Percentiles rank a stretch among this genome's conserved stretches.
phyloP scores from a whole-genome alignment of 2,113 vertebrate species.

The Ceratotherium simum region DNA sequence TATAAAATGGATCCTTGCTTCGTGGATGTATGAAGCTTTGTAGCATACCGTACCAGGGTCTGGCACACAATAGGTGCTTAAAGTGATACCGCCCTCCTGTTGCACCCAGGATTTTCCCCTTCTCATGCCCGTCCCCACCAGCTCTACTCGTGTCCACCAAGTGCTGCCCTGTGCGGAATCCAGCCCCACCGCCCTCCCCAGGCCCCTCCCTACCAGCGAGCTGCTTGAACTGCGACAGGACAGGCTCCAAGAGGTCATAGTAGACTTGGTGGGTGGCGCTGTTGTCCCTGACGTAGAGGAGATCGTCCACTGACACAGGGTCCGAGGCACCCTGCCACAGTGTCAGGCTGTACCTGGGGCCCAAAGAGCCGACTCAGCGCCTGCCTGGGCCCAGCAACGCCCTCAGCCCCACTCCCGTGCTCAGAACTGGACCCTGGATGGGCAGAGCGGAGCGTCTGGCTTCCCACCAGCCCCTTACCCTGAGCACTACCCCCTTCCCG shows the following conservation, averaged over 20 bases:
- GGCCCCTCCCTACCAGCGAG: constrained; percentile 84
- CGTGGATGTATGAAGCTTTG: background rate
- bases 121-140: too few species aligned
- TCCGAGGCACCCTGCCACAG: constrained; percentile 90
- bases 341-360: constrained; percentile 91
- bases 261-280: constrained; percentile 87
- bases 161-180: background rate
- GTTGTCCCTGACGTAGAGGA: constrained; percentile 92
- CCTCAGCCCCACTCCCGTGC: background rate
- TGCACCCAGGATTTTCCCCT: background rate
- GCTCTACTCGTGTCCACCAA: background rate
- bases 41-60: background rate
- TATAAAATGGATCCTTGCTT: background rate
- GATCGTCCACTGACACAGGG: constrained; percentile 87
- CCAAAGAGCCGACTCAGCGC: constrained; percentile 11
- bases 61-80: background rate
- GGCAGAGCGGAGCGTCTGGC: background rate
- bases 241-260: constrained; percentile 92
- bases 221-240: constrained; percentile 89
- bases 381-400: background rate
- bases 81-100: background rate
- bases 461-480: background rate
- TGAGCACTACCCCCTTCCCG: background rate
- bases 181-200: background rate
- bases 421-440: background rate